These are phyloP conservation scores for Haemorhous mexicanus DNA, from an alignment of 2,113 vertebrate species.

Conservation along the genomic window DNA sequence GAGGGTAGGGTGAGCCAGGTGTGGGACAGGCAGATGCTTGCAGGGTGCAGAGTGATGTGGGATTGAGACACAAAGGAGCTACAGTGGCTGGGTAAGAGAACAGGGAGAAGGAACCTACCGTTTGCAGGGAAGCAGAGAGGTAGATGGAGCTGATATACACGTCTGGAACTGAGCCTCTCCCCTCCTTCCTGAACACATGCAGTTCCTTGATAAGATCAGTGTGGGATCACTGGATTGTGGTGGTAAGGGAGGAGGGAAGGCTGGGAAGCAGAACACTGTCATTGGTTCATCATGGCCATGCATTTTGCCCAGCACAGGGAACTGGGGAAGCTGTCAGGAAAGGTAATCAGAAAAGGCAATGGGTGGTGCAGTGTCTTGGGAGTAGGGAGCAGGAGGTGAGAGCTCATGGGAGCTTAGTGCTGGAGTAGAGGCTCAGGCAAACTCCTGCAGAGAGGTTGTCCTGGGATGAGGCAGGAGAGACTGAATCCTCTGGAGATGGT, in stretches of 20 bases:
- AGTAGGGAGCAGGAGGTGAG: background rate
- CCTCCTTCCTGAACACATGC: background rate
- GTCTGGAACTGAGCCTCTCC: background rate
- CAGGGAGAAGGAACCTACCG: fast-evolving
- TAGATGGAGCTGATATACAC: background rate
- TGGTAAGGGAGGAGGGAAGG: background rate
- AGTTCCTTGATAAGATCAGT: background rate
- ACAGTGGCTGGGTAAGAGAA: background rate
- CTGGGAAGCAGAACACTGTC: background rate
- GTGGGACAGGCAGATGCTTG: background rate
- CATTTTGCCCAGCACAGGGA: fast-evolving
- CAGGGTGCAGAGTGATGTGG: background rate
- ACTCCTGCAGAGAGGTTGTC: background rate
- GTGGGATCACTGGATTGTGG: background rate
- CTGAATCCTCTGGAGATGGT: fast-evolving
- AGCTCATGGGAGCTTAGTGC: background rate
- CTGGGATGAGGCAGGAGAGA: background rate
- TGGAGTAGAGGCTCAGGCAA: background rate
- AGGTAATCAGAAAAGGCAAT: background rate
- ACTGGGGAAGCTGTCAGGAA: background rate
- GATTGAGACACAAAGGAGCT: background rate
- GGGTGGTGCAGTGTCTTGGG: background rate
- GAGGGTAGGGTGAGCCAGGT: fast-evolving
- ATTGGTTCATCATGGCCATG: fast-evolving
- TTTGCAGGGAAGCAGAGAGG: background rate